Evolutionary conservation across 2,797 vertebrate species (phyloP).

Genomic region (Bovichtus variegatus): DNA sequence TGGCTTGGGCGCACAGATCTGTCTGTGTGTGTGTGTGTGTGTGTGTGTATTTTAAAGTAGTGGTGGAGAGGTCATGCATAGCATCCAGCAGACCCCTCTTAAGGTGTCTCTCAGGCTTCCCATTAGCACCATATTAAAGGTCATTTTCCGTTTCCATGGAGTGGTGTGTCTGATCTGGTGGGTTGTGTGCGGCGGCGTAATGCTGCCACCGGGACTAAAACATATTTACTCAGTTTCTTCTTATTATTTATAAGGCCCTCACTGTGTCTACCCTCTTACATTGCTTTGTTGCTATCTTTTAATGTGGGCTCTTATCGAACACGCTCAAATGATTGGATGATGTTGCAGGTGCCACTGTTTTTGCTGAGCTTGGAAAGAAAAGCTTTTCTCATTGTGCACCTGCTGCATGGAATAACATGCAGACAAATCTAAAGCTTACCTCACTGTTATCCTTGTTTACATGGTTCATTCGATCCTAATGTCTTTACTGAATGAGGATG

Average conservation of each 20-base stretch:
- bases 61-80: slow-evolving; percentile 17
- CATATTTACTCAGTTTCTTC: not conserved
- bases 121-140: not conserved
- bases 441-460: too few relatives aligned
- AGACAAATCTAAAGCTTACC: too few relatives aligned
- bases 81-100: slow-evolving; percentile 15
- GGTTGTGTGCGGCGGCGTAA: not conserved
- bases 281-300: too few relatives aligned
- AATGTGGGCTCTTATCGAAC: too few relatives aligned
- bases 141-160: not conserved
- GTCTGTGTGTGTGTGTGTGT: not conserved
- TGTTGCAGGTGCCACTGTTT: too few relatives aligned
- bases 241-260: not conserved
- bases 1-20: not conserved
- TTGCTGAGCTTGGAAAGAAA: too few relatives aligned
- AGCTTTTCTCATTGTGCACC: too few relatives aligned
- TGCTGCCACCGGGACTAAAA: not conserved
- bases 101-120: slow-evolving; percentile 4
- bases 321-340: too few relatives aligned
- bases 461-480: too few relatives aligned
- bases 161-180: not conserved
- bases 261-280: too few relatives aligned
- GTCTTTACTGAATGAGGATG: too few relatives aligned
- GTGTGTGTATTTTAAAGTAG: slow-evolving; percentile 32
- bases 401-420: too few relatives aligned